A percentile compares a stretch with the other conserved stretches of the same genome.
These are phyloP conservation scores for Onychomys torridus DNA, from an alignment of 2,797 vertebrate species.

Conservation along the genomic window DNA sequence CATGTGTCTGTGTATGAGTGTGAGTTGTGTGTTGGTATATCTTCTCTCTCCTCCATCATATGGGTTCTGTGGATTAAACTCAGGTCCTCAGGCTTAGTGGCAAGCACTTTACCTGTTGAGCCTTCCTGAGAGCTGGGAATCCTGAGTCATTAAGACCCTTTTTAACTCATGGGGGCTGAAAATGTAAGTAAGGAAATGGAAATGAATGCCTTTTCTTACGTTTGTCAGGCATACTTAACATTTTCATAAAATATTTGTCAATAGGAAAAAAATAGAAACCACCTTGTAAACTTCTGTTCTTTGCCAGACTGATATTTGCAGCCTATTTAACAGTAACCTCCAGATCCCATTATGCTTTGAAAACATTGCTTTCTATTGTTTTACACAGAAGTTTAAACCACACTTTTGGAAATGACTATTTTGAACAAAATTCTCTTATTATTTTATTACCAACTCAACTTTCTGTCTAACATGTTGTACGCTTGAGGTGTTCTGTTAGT, in stretches of 20 bases:
- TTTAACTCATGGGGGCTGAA: not conserved
- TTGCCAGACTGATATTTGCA: not conserved
- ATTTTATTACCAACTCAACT: not conserved
- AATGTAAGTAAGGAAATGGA: not conserved
- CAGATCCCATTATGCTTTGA: not conserved
- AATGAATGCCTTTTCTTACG: not conserved
- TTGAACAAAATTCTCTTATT: not conserved
- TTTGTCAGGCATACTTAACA: not conserved
- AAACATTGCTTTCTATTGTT: not conserved
- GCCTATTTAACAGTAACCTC: not conserved
- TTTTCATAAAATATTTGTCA: not conserved
- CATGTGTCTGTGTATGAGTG: not conserved
- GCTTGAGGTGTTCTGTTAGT: constrained; percentile 15
- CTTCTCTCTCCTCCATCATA: not conserved
- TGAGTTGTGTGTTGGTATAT: not conserved
- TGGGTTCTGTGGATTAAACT: not conserved
- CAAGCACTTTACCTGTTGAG: not conserved
- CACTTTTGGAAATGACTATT: constrained; percentile 35
- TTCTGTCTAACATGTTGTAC: not conserved
- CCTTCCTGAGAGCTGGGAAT: not conserved
- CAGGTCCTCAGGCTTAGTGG: not conserved
- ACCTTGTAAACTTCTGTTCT: constrained; percentile 34
- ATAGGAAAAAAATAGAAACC: not conserved
- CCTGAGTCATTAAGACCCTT: not conserved
- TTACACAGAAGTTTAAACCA: not conserved